Conservation (phyloP, 92 coral and sea anemone genomes). For the Parazoanthus swiftii region DNA sequence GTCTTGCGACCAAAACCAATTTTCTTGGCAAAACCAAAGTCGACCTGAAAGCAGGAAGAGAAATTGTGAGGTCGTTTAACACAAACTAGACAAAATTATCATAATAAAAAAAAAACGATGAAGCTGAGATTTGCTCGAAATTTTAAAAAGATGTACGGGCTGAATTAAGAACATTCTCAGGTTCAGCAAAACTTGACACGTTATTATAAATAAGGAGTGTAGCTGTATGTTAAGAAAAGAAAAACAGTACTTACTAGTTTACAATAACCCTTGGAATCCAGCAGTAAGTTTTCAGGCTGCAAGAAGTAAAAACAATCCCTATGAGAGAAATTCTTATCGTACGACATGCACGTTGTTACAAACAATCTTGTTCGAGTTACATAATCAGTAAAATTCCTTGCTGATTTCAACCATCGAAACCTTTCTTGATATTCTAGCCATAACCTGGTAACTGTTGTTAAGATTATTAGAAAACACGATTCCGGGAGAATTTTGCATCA, state of each 20-base stretch:
- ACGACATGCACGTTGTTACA: not conserved
- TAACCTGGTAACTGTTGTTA: no score
- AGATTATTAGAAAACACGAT: no score
- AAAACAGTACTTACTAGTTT: slow-evolving; percentile 76
- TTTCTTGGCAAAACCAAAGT: slow-evolving; percentile 99
- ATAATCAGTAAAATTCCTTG: not conserved
- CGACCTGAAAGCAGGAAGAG: slow-evolving; percentile 65
- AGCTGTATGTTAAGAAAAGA: not conserved
- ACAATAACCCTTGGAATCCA: slow-evolving; percentile 94
- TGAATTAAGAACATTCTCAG: no score
- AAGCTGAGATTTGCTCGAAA: no score
- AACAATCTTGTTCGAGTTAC: not conserved
- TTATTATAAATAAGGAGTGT: no score
- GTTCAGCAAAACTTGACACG: no score
- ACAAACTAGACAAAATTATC: no score
- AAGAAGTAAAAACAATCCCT: not conserved
- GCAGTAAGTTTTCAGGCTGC: slow-evolving; percentile 94
- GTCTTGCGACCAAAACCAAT: slow-evolving; percentile 97
- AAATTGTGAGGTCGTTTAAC: not conserved
- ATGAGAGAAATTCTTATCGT: not conserved
- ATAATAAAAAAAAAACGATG: no score
- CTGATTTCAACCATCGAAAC: no score
- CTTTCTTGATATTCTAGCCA: no score
- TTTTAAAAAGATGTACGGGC: no score
- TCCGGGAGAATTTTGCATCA: no score